Evolutionary conservation across 2,888 invertebrate genomes (phyloP).

Genomic region (Scaptomyza parva): DNA sequence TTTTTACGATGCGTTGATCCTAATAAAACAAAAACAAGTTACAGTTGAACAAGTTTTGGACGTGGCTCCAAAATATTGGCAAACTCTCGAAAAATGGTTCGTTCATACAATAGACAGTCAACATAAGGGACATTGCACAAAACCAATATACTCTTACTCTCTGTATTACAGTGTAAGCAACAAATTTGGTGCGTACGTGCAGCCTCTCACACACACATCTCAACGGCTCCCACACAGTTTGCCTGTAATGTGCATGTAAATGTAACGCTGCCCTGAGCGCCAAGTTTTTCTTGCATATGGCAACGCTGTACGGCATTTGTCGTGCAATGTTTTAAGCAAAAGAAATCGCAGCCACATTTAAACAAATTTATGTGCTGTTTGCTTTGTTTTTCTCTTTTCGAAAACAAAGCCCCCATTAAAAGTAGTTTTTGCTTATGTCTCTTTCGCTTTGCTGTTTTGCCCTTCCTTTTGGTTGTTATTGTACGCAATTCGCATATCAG

Average conservation of each 20-base stretch:
- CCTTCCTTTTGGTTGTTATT: constrained; percentile 67
- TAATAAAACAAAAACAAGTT: no score
- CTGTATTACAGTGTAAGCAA: no score
- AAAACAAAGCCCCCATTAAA: constrained; percentile 45
- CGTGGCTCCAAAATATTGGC: no score
- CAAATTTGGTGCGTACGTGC: constrained; percentile 49
- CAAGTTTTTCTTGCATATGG: constrained; percentile 58
- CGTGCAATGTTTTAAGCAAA: constrained; percentile 25
- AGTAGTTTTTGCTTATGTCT: constrained; percentile 46
- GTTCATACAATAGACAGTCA: no score
- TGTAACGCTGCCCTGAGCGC: constrained; percentile 41
- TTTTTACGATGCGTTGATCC: constrained; percentile 46
- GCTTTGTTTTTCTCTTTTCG: constrained; percentile 15
- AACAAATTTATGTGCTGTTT: constrained; percentile 30
- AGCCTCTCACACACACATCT: constrained; percentile 31
- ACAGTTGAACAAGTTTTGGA: no score
- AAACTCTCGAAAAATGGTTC: no score
- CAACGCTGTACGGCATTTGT: constrained; percentile 46
- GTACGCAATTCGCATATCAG: constrained; percentile 69
- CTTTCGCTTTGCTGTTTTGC: constrained; percentile 48
- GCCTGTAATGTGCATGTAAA: constrained; percentile 22
- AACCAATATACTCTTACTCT: no score
- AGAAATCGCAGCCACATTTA: constrained; percentile 37
- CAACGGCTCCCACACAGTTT: neutral
- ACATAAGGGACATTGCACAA: no score